These are phyloP conservation scores for Myiopsitta monachus DNA, from an alignment of 2,113 vertebrate genomes.

Conservation along the genomic window DNA sequence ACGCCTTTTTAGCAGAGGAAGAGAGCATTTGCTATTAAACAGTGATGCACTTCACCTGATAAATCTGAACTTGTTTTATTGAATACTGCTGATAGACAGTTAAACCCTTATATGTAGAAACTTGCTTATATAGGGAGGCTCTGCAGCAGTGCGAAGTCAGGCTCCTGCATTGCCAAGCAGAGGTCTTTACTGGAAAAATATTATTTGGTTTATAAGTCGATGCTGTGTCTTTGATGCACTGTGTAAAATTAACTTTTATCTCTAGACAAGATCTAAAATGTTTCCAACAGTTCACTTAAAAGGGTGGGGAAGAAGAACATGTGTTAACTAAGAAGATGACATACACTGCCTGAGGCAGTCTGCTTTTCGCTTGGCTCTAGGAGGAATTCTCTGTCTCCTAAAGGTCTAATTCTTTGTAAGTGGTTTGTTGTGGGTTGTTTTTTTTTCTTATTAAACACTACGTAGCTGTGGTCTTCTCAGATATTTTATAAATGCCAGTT, in stretches of 20 bases:
- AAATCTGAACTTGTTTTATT: not conserved
- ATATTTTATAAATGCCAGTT: constrained; percentile 25
- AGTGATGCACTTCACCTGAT: not conserved
- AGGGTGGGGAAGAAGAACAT: constrained; percentile 21
- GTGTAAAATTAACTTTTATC: constrained; percentile 62
- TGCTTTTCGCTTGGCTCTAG: constrained; percentile 16
- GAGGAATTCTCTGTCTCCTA: constrained; percentile 26
- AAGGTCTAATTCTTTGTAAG: constrained; percentile 24
- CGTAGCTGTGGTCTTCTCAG: not conserved
- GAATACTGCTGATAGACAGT: not conserved
- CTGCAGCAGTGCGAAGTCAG: not conserved
- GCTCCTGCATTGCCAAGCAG: not conserved
- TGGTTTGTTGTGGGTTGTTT: not conserved
- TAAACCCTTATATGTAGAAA: not conserved
- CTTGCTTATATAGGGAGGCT: not conserved
- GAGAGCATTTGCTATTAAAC: not conserved
- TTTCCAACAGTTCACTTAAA: constrained; percentile 57
- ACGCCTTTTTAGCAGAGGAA: not conserved
- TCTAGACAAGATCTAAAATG: constrained; percentile 55
- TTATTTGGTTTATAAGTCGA: constrained; percentile 12
- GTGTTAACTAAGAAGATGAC: constrained; percentile 62
- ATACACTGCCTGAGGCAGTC: constrained; percentile 48
- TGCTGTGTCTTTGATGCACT: not conserved
- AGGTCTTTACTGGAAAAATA: constrained; percentile 3
- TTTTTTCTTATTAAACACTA: not conserved